Evolutionary conservation across 2,888 invertebrate genomes (phyloP), one percentile per base, ranked within the genome.

Genomic region (Mystacides longicornis): DNA sequence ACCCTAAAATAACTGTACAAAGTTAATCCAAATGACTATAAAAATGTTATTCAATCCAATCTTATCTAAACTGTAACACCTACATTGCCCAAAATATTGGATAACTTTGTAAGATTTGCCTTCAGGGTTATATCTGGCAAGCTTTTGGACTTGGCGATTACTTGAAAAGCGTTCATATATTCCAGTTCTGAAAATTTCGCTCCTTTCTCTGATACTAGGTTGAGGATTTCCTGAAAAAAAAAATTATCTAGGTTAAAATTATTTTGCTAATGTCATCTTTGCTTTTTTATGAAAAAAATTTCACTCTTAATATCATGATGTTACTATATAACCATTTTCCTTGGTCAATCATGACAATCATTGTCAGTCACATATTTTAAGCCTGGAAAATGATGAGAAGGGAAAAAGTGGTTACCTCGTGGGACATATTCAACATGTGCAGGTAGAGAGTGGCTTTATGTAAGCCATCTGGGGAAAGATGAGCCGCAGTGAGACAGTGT

Each of bases 371-470:
- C n/a, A n/a, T n/a, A n/a, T n/a, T n/a, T n/a, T n/a, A n/a, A n/a
- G n/a, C n/a, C n/a, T n/a, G n/a, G n/a, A n/a, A n/a, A n/a, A n/a
- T n/a, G n/a, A n/a, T n/a, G n/a, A n/a, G n/a, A n/a, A n/a, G n/a
- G n/a, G n/a, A n/a, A n/a, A n/a, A n/a, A n/a, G n/a, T n/a, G n/a
- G n/a, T n/a, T n/a, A 89, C 91, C 74, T 93, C 89, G 1, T 91
- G 91, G 20, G 85, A 80, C 65, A 85, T 81, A 63, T 88, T 86
- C 58, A 95, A 85, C 62, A 96, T 78, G 65, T 93, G 91, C 67
- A 91, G 90, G 73, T 93, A 96, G 63, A 86, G 85, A 65, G 91
- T 81, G 0, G 96, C 95, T 66, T 92, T 85, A 71, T 95, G 94
- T 64, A 97, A 77, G 0, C 74, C 73, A 55, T 65, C 66, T 65